Evolutionary conservation across 2,113 vertebrate genomes (phyloP).

Genomic region (Mus pahari): DNA sequence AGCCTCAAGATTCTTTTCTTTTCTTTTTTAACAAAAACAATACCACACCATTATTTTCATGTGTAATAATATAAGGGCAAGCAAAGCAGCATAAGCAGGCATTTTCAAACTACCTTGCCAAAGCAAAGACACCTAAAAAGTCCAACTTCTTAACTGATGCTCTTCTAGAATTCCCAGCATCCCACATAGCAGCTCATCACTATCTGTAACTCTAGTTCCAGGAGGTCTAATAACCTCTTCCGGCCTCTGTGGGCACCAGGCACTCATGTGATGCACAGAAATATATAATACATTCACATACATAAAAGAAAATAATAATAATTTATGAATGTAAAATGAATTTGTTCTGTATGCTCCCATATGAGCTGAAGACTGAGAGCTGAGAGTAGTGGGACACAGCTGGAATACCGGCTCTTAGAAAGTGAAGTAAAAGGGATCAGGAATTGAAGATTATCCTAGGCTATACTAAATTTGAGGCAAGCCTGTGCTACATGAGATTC

Average conservation of each 20-base stretch:
- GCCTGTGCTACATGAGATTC: neutral
- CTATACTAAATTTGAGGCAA: neutral
- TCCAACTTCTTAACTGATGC: neutral
- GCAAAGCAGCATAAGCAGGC: neutral
- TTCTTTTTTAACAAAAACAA: neutral
- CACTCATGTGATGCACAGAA: neutral
- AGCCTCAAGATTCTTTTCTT: neutral
- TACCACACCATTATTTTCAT: neutral
- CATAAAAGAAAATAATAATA: neutral
- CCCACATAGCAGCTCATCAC: neutral
- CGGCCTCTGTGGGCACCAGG: neutral
- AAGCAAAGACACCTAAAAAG: neutral
- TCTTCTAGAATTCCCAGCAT: neutral
- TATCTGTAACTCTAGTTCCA: neutral
- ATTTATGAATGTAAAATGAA: neutral
- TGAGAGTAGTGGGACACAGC: neutral
- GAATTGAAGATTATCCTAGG: neutral
- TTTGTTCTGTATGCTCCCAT: neutral
- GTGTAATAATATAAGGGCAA: slow-evolving; percentile 12
- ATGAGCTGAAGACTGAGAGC: neutral
- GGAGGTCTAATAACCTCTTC: neutral
- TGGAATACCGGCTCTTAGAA: neutral
- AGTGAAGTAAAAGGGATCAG: neutral
- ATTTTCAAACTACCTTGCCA: neutral
- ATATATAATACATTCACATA: neutral